Evolutionary conservation across 2,797 vertebrate species (phyloP), one percentile per base, ranked within the genome.

Genomic region (Characodon lateralis): DNA sequence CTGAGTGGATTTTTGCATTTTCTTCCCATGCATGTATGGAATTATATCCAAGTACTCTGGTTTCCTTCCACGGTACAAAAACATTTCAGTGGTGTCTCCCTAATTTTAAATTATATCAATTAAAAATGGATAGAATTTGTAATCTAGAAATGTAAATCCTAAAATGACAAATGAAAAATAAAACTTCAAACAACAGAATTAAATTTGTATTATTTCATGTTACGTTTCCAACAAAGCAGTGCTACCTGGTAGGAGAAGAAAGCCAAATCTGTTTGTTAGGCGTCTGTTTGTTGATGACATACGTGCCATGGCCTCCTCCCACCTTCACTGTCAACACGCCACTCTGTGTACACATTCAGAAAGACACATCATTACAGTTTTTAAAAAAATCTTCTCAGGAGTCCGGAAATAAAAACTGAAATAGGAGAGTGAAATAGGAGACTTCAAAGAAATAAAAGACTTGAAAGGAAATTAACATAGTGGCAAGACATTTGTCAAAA

Each of bases 261-360:
- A 99, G 93, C 98, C 98, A 99, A 90, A 99, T 98, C 90, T 99
- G 98, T 87, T 86, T 94, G 95, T 99, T 99, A 68, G 98, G 98
- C 6, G 97, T 97, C 93, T 99, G 98, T 89, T 98, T 99, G 94
- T 99, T 99, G 93, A 99, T 98, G 78, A 99, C 98, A 0, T 99
- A 99, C 0, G 97, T 99, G 66, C 98, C 98, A 14, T 97, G 94
- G 65, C 91, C 94, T 22, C 93, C 94, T 1, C 97, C 96, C 73
- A 98, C 79, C 85, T 97, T 97, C 82, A 99, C 76, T 5, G 98
- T 98, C 88, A 99, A 79, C 35, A 99, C 98, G 1, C 98, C 98
- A 73, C 90, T 96, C 98, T 99, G 85, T 9, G 8, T 3, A 76
- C 74, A 68, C 7, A 46, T 2, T 8, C 2, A 20, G 31, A 14